Evolutionary conservation across 2,113 vertebrate species (phyloP).

Genomic region (Mustelus asterias): DNA sequence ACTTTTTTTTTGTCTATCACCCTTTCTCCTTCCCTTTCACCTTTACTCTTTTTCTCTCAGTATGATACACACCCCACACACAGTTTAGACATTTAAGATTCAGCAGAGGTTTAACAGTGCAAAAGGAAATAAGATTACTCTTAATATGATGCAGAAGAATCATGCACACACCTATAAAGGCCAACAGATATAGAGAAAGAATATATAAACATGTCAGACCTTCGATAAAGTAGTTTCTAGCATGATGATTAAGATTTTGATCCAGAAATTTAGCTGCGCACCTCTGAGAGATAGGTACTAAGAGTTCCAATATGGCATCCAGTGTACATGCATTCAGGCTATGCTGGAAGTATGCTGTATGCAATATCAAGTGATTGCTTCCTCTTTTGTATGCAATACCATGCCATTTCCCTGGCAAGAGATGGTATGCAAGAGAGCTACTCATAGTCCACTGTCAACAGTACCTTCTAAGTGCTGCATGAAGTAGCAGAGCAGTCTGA

Average conservation of each 20-base stretch:
- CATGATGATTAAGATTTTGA: constrained; percentile 49
- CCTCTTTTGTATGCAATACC: not conserved
- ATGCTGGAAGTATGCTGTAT: not conserved
- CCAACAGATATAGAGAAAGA: not conserved
- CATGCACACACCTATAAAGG: not conserved
- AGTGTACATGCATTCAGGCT: not conserved
- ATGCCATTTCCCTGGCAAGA: not conserved
- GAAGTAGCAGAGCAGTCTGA: not conserved
- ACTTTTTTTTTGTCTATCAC: not conserved
- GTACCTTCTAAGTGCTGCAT: not conserved
- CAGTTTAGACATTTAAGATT: not conserved
- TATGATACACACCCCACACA: not conserved
- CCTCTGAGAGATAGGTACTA: not conserved
- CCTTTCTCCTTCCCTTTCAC: not conserved
- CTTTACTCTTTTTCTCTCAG: not conserved
- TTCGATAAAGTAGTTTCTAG: constrained; percentile 52
- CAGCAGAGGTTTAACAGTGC: not conserved
- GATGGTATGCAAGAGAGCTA: not conserved
- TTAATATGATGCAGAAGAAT: not conserved
- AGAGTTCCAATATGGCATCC: not conserved
- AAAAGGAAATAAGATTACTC: not conserved
- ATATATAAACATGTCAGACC: constrained; percentile 56
- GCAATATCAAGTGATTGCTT: not conserved
- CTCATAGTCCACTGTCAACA: not conserved
- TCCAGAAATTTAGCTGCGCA: constrained; percentile 28